These are phyloP conservation scores for Alaudala cheleensis DNA, from an alignment of 2,113 vertebrate species.

Conservation along the genomic window DNA sequence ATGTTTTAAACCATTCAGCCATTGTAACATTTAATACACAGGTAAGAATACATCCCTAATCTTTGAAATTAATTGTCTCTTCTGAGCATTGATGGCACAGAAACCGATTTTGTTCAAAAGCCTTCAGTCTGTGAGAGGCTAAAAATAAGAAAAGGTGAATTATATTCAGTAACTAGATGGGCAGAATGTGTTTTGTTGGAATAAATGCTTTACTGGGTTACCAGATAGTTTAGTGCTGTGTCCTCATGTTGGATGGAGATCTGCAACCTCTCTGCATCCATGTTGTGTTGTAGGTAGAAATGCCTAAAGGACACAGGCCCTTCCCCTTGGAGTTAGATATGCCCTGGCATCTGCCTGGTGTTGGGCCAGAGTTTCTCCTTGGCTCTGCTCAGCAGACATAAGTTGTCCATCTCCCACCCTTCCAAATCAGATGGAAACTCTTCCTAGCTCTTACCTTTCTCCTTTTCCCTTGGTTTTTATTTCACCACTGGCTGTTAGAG, in stretches of 20 bases:
- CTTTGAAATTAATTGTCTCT: background rate
- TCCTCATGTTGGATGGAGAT: background rate
- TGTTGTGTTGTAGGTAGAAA: background rate
- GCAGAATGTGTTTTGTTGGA: background rate
- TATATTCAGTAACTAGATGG: background rate
- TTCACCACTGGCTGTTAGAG: background rate
- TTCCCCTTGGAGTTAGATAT: background rate
- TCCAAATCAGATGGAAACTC: background rate
- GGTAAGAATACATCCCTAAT: background rate
- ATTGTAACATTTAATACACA: background rate
- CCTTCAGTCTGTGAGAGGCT: background rate
- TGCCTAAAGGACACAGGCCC: background rate
- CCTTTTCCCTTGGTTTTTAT: background rate
- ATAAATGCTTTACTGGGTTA: background rate
- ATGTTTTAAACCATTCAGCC: background rate
- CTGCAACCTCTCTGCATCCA: background rate
- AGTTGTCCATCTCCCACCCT: background rate
- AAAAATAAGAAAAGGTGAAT: background rate
- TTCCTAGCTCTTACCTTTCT: background rate
- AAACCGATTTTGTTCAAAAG: background rate
- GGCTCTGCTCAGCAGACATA: background rate
- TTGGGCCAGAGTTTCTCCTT: background rate
- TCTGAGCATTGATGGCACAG: slow-evolving; percentile 10
- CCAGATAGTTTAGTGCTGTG: background rate
- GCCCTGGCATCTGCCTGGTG: background rate